Conservation (phyloP, 2,888 invertebrate genomes). For the Volucella zonaria region DNA sequence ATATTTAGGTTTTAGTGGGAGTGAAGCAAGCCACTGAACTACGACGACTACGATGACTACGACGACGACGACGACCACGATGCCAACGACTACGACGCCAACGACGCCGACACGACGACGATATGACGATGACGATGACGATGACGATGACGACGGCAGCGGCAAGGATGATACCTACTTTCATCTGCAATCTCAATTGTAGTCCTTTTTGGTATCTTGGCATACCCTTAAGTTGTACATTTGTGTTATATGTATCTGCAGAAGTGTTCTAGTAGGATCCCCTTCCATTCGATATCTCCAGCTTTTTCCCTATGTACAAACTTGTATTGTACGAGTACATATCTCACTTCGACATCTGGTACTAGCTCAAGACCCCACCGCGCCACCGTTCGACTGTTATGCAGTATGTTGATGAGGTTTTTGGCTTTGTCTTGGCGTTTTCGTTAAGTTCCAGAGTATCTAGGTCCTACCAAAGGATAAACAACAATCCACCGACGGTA, state of each 20-base stretch:
- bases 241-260: conserved; percentile 43
- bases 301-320: conserved; percentile 40
- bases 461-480: conserved; percentile 45
- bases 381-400: background rate
- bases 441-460: conserved; percentile 34
- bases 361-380: too few species aligned
- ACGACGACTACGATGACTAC: conserved; percentile 78
- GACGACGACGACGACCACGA: conserved; percentile 79
- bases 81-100: conserved; percentile 78
- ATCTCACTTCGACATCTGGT: conserved; percentile 53
- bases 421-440: conserved; percentile 30
- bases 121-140: conserved; percentile 72
- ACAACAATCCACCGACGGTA: conserved; percentile 50
- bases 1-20: conserved; percentile 83
- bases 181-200: conserved; percentile 77
- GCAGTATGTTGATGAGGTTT: conserved; percentile 45
- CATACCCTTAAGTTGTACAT: conserved; percentile 32
- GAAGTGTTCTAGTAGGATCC: conserved; percentile 44
- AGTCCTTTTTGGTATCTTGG: conserved; percentile 28
- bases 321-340: conserved; percentile 54
- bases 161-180: conserved; percentile 57
- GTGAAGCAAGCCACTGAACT: conserved; percentile 82
- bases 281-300: background rate
- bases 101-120: conserved; percentile 28
- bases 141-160: conserved; percentile 81